Evolutionary conservation across 2,797 vertebrate species (phyloP), one percentile per base, ranked within the genome.

Genomic region (Enteromius viviparus): DNA sequence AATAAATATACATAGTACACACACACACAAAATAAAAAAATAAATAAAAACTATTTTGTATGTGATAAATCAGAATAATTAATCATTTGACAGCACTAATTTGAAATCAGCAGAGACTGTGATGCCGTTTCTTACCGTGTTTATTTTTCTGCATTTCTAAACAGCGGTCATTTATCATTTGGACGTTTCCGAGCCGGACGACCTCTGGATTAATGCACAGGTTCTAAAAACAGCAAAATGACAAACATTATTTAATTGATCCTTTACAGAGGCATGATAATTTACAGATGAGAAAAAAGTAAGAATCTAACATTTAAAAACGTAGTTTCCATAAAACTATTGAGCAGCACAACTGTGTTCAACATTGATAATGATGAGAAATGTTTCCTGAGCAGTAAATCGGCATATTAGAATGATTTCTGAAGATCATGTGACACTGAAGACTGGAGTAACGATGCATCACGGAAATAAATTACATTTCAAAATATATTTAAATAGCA

Each of bases 121-220:
- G 49, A 42, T 65, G 19, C 17, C 14, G 21, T 66, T 74, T 53
- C 92, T 80, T 90, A 98, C 98, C 96, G 0, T 93, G 95, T 88
- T 96, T 97, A 92, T 95, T 96, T 91, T 97, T 98, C 85, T 98
- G 97, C 96, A 99, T 95, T 93, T 98, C 98, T 93, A 96, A 82
- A 89, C 98, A 99, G 89, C 96, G 95, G 89, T 99, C 97, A 0
- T 98, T 99, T 86, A 99, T 98, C 79, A 96, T 94, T 85, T 98
- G 97, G 77, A 95, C 88, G 45, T 94, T 94, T 42, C 96, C 94
- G 78, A 99, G 89, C 34, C 78, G 89, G 8, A 60, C 93, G 87
- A 99, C 97, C 0, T 97, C 97, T 76, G 97, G 95, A 0, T 99
- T 98, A 82, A 99, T 91, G 85, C 98, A 99, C 79, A 99, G 91